Percentiles rank a stretch among this genome's conserved stretches.
Evolutionary conservation across 2,888 invertebrate species (phyloP).

Genomic region (Falcaria lacertinaria): DNA sequence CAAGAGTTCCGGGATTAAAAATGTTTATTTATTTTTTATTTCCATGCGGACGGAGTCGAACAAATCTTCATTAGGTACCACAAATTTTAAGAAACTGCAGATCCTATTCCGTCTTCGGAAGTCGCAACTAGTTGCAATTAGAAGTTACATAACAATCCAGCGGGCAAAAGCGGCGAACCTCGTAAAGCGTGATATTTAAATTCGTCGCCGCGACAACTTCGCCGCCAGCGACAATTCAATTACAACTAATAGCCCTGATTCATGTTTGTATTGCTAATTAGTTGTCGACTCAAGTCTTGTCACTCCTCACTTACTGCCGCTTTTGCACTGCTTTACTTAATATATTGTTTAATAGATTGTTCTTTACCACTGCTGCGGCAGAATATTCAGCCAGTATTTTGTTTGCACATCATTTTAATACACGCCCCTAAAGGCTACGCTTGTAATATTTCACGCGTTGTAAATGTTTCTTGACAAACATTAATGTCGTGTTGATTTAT

Average conservation of each 20-base stretch:
- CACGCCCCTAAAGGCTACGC: background rate
- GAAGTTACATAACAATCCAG: conserved; percentile 38
- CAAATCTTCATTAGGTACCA: too few species aligned
- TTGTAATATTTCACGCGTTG: background rate
- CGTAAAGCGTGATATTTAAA: conserved; percentile 74
- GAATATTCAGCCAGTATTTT: conserved; percentile 49
- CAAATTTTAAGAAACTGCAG: background rate
- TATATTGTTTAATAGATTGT: conserved; percentile 69
- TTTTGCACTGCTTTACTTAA: conserved; percentile 45
- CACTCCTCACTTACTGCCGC: conserved; percentile 69
- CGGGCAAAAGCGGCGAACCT: conserved; percentile 51
- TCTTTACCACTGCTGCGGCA: conserved; percentile 46
- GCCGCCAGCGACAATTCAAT: conserved; percentile 75
- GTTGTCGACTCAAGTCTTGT: conserved; percentile 76
- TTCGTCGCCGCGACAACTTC: conserved; percentile 67
- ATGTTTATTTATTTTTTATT: too few species aligned
- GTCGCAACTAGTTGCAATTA: conserved; percentile 23
- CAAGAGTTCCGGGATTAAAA: too few species aligned
- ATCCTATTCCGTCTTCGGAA: background rate
- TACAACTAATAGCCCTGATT: conserved; percentile 80
- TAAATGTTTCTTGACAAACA: background rate
- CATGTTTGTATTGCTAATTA: conserved; percentile 80
- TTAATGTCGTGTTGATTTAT: background rate
- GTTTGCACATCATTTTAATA: conserved; percentile 48
- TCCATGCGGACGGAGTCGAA: too few species aligned